Evolutionary conservation across 2,113 vertebrate genomes (phyloP).

Genomic region (Eulacestoma nigropectus): DNA sequence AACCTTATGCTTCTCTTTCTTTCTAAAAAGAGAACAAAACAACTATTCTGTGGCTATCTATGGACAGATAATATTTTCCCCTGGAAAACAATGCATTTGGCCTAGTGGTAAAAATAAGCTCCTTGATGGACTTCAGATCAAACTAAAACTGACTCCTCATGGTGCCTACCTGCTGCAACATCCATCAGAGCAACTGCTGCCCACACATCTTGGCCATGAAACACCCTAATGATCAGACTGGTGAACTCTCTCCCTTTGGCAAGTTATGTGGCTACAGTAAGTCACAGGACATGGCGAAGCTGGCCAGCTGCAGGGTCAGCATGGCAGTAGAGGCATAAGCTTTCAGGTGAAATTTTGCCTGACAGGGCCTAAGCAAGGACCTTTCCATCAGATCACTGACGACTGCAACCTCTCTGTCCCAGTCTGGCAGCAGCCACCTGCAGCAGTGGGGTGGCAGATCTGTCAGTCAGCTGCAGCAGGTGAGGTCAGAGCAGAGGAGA

Average conservation of each 20-base stretch:
- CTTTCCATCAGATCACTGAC: not conserved
- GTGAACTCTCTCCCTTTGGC: not conserved
- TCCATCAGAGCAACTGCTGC: not conserved
- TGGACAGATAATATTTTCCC: not conserved
- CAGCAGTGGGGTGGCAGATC: not conserved
- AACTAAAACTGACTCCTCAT: not conserved
- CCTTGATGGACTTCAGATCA: not conserved
- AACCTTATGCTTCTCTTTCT: not conserved
- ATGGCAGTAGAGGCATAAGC: not conserved
- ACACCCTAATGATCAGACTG: not conserved
- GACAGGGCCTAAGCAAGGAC: not conserved
- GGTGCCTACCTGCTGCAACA: not conserved
- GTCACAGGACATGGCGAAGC: rapidly evolving
- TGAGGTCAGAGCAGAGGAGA: not conserved
- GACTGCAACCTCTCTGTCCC: not conserved
- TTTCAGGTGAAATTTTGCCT: not conserved
- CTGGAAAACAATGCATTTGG: not conserved
- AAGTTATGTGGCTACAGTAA: not conserved
- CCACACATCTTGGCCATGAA: rapidly evolving
- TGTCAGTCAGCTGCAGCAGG: not conserved
- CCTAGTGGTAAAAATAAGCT: not conserved
- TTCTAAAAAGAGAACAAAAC: not conserved
- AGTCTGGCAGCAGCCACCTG: not conserved
- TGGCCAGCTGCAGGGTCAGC: not conserved
- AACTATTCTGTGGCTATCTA: not conserved